Conservation (phyloP, 2,113 vertebrate genomes). For the Plectropomus leopardus region DNA sequence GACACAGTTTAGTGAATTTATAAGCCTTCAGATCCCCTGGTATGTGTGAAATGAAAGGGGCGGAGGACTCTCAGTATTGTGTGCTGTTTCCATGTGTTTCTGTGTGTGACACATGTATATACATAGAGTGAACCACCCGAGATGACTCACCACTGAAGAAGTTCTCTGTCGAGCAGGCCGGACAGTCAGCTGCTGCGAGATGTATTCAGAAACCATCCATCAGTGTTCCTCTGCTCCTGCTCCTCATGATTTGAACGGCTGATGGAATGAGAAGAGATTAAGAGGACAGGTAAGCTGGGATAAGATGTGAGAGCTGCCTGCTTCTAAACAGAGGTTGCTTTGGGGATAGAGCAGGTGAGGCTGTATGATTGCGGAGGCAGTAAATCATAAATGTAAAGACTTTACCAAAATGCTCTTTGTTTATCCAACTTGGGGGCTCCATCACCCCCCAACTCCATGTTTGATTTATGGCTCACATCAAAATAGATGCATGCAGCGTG, state of each 20-base stretch:
- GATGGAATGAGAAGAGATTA: constrained; percentile 26
- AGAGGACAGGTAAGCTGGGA: constrained; percentile 24
- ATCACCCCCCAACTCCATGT: constrained; percentile 38
- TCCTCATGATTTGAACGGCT: constrained; percentile 23
- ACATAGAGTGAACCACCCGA: constrained; percentile 55
- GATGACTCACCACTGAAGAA: constrained; percentile 66
- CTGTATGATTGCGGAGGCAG: constrained; percentile 18
- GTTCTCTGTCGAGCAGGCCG: constrained; percentile 50
- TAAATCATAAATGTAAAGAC: constrained; percentile 27
- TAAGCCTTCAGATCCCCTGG: neutral
- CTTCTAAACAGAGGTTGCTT: constrained; percentile 29
- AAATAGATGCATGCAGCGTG: constrained; percentile 33
- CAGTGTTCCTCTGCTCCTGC: constrained; percentile 11
- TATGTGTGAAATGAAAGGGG: neutral
- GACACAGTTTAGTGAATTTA: neutral
- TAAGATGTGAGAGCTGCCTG: constrained; percentile 14
- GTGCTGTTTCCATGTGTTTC: constrained; percentile 21
- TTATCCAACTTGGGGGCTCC: constrained; percentile 27
- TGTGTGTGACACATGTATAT: constrained; percentile 23
- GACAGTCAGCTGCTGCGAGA: constrained; percentile 45
- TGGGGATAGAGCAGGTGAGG: constrained; percentile 10
- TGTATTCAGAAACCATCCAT: constrained; percentile 48
- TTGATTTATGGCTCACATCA: constrained; percentile 67
- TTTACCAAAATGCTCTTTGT: constrained; percentile 46
- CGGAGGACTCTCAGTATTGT: neutral